Evolutionary conservation across 2,888 invertebrate genomes (phyloP), one percentile per base, ranked within the genome.

Genomic region (Meteorus cinctellus): DNA sequence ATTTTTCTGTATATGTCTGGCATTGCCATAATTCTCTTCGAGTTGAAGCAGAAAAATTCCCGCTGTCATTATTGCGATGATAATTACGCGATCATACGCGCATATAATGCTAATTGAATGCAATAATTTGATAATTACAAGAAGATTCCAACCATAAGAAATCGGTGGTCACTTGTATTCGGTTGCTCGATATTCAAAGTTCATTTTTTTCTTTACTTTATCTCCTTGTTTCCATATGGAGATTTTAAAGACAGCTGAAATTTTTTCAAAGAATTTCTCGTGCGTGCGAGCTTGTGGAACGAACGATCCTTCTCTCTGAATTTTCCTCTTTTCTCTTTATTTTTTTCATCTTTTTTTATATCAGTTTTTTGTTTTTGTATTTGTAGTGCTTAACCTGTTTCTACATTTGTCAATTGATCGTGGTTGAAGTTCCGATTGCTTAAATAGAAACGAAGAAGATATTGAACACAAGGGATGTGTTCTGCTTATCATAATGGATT

Each of bases 241-340:
- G 10, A 65, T 19, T 65, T 19, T 36, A n/a, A 31, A 68, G 16
- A 69, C 71, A 62, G 62, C 60, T 27, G 71, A 29, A 71, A 71
- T 75, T 73, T 78, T 62, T 65, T 75, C 68, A 51, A 67, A 68
- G 72, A 80, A 75, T 80, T 70, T 79, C 72, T 76, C 75, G 62
- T 75, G 78, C 76, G 81, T 79, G 68, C 74, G 79, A 78, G 81
- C 79, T 78, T 80, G 79, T 80, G 78, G 79, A 81, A 81, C 79
- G 79, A 80, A 81, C 78, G 78, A 71, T 77, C 72, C 72, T 74
- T 51, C 51, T 63, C 55, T 60, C 4, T 51, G 36, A 70, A 29
- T 68, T 75, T 65, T 72, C 60, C 72, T 65, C 68, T 62, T 51
- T 34, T 68, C 34, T 14, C 12, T 45, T 4, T 45, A 72, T 67